Evolutionary conservation across 2,113 vertebrate species (phyloP).

Genomic region (Oncorhynchus tshawytscha): DNA sequence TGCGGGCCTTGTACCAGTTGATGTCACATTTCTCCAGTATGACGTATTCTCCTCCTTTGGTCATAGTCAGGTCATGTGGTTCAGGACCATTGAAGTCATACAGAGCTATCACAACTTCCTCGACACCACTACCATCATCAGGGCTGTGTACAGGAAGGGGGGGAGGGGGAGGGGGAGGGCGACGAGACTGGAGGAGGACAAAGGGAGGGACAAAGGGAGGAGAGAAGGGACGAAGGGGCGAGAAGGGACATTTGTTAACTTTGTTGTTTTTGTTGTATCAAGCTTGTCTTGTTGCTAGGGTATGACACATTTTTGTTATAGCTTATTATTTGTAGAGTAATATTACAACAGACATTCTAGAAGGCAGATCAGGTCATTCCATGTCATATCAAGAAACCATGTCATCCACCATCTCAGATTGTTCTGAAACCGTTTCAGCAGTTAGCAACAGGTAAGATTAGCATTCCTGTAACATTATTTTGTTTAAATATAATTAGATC

Average conservation of each 20-base stretch:
- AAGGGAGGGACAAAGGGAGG: not conserved
- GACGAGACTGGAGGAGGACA: constrained; percentile 11
- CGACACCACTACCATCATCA: constrained; percentile 23
- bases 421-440: too few relatives aligned
- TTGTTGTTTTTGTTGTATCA: not conserved
- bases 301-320: too few relatives aligned
- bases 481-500: too few relatives aligned
- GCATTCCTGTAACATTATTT: too few relatives aligned
- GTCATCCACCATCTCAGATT: too few relatives aligned
- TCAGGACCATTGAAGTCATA: constrained; percentile 87
- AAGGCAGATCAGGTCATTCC: too few relatives aligned
- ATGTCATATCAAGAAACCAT: too few relatives aligned
- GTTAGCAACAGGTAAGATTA: too few relatives aligned
- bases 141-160: constrained; percentile 35
- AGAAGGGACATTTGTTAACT: not conserved
- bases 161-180: constrained; percentile 57
- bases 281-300: not conserved
- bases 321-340: too few relatives aligned
- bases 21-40: constrained; percentile 85
- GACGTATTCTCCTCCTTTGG: constrained; percentile 83
- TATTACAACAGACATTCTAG: too few relatives aligned
- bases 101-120: constrained; percentile 84
- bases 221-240: not conserved
- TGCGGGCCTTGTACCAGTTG: constrained; percentile 89
- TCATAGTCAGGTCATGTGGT: constrained; percentile 82